Evolutionary conservation across 2,113 vertebrate species (phyloP), one percentile per base, ranked within the genome.

Genomic region (Rhombomys opimus): DNA sequence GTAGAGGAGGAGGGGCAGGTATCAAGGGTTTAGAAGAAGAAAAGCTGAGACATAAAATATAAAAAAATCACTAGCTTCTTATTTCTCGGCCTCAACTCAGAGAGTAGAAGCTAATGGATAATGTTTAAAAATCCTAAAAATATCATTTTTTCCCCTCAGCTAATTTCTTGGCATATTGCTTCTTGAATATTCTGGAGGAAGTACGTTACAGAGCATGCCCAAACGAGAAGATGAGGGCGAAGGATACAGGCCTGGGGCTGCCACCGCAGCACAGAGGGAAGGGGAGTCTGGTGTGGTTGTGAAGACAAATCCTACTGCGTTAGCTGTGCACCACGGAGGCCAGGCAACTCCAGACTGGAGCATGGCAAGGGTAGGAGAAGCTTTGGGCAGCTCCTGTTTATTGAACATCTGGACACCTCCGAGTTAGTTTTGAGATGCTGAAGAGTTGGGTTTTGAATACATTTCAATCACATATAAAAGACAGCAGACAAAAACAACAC

Each of bases 401-500:
- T 23, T 35, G 5, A 77, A 38, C 61, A 81, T 18, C 11, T 59
- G 70, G 67, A 85, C 14, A 75, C 80, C 46, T 89, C 89, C 50
- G 86, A 73, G 75, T 46, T 14, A 11, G 3, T 65, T 90, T 61
- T 75, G 12, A 65, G 61, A 46, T 41, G n/a, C 14, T 46, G 46
- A 89, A 80, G 72, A 52, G 23, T 89, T 87, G 67, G 38, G 17
- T 57, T 54, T 95, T 91, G 18, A 88, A 38, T 92, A 92, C 52
- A 52, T 46, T 80, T 15, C 46, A 82, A 80, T 63, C 65, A 68
- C 46, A n/a, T 75, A 68, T 72, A 95, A 94, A 81, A 85, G 50
- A 23, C 87, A 50, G 22, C 50, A 90, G 32, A 82, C 87, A 46
- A 92, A 73, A 81, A 80, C 2, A 90, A 76, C 80, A 54, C 9